Evolutionary conservation across 2,113 vertebrate species (phyloP), one percentile per base, ranked within the genome.

Genomic region (Hippocampus abdominalis): DNA sequence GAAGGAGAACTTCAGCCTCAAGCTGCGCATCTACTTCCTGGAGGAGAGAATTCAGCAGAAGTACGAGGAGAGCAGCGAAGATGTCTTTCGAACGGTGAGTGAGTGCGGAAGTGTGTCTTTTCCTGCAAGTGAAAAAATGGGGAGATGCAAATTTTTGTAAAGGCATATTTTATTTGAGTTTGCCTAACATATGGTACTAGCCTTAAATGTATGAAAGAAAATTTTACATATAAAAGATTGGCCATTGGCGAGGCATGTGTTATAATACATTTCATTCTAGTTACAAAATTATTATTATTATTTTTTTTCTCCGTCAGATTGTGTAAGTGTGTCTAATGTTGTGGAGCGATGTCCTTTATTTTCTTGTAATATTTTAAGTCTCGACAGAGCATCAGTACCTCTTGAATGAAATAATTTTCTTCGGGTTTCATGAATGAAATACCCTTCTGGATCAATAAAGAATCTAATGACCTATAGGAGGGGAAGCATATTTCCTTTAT

Each of bases 1-100:
- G 92, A 99, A 98, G 91, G 97, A 99, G 93, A 99, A 98, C 91
- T 99, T 99, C 95, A 99, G 96, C 92, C 95, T 99, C 88, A 99
- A 99, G 92, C 92, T 99, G 79, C 95, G 97, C 86, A 99, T 99
- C 89, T 99, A 99, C 91, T 99, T 99, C 89, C 93, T 99, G 93
- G 97, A 99, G 87, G 97, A 99, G 87, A 93, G 93, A 53, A 94
- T 99, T 88, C 96, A 98, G 75, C 95, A 95, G 91, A 98, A 98
- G 90, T 95, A 94, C 74, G 95, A 98, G 88, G 94, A 91, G 85
- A 94, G 93, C 90, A 91, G 79, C 10, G 95, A 98, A 1, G 95
- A 98, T 79, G 88, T 98, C 81, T 95, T 96, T 91, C 93, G 90
- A 75, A 91, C 92, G 90, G 97, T 97, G 91, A 97, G 96, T 57